Evolutionary conservation across 2,113 vertebrate species (phyloP), one percentile per base, ranked within the genome.

Genomic region (Sarotherodon lohbergeri): DNA sequence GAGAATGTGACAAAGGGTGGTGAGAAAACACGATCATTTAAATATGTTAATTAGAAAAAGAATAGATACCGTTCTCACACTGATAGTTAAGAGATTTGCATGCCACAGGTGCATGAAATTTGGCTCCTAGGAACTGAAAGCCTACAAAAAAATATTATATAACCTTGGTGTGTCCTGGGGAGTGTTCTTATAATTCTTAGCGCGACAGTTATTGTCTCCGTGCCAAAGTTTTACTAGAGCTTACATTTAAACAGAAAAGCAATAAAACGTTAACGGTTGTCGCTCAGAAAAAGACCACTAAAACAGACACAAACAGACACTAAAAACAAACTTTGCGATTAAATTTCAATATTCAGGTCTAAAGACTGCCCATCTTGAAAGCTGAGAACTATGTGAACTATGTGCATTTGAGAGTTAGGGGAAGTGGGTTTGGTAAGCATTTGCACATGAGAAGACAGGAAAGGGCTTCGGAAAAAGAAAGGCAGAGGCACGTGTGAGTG

Each of bases 1-100:
- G 80, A 78, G 32, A 34, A 41, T 17, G 14, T 27, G 32, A 90
- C 81, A 91, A 93, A 84, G n/a, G 61, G 6, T 5, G 9, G 14
- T 34, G 50, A 36, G 34, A 92, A 89, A 88, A 94, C 50, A 0
- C 27, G 81, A 93, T 91, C 82, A 10, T 36, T 29, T n/a, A 8
- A 86, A 56, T 1, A 19, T 19, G 7, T 66, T 83, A 84, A 8
- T 87, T 80, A 48, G 56, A 46, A 36, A 22, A 0, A 9, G 27
- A 56, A 14, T 17, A 81, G 76, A 39, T 59, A 43, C 36, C 3
- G 1, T 22, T 32, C 59, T 80, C n/a, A n/a, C 4, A 9, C 19
- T 82, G 80, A 61, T 32, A 50, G 83, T 52, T 39, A 46, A 5
- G 57, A 82, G 66, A 41, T 66, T 93, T 84, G 32, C 86, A 55